phyloP scores from a whole-genome alignment of 2,113 vertebrate genomes.

The Petrocephalus microphthalmus region DNA sequence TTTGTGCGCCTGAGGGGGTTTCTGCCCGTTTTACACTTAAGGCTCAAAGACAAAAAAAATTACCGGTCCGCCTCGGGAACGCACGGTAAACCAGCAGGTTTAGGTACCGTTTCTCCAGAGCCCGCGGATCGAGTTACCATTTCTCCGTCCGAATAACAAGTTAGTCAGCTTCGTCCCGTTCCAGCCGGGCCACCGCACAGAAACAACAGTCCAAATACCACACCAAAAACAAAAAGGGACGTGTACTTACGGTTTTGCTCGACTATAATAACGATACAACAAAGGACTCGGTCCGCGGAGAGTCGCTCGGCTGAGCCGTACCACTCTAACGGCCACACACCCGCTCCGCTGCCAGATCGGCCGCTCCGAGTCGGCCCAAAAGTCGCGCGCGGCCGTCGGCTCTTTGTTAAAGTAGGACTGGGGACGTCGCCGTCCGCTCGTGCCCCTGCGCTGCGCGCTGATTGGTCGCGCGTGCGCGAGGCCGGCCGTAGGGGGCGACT shows the following conservation, averaged over 20 bases:
- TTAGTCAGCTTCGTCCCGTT: not conserved
- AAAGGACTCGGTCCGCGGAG: not conserved
- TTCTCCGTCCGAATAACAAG: not conserved
- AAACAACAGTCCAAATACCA: not conserved
- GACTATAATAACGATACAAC: not conserved
- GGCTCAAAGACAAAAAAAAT: not conserved
- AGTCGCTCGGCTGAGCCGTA: not conserved
- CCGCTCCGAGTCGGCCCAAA: not conserved
- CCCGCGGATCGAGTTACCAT: not conserved
- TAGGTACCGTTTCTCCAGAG: not conserved
- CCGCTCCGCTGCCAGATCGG: not conserved
- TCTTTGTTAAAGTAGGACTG: slow-evolving; percentile 21
- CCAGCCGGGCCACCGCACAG: not conserved
- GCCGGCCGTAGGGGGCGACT: not conserved
- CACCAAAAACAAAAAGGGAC: not conserved
- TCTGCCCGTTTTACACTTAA: not conserved
- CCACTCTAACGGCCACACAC: not conserved
- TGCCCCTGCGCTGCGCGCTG: slow-evolving; percentile 14
- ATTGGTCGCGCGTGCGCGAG: slow-evolving; percentile 1
- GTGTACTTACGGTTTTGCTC: not conserved
- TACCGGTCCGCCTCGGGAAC: not conserved
- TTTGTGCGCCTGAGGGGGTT: not conserved
- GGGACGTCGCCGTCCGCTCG: slow-evolving; percentile 1
- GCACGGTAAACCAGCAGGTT: not conserved
- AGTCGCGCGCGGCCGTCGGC: not conserved